Evolutionary conservation across 2,797 vertebrate species (phyloP), one percentile per base, ranked within the genome.

Genomic region (Triplophysa yarkandensis): DNA sequence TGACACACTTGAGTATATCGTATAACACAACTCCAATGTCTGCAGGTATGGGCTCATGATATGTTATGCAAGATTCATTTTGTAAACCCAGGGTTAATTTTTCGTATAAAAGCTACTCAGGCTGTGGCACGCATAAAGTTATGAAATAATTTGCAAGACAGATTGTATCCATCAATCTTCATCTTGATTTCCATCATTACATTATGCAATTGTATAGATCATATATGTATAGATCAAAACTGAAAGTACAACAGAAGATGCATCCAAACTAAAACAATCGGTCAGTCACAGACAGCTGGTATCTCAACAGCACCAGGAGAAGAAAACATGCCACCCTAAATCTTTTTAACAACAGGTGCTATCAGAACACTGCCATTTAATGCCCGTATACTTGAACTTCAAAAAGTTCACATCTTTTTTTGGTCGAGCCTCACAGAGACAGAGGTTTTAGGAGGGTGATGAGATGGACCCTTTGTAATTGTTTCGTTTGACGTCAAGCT

Each of bases 391-490:
- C 65, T 77, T 66, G 54, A 78, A 71, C 19, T 41, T 54, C 3
- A 57, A 50, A 71, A 7, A 14, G 48, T 55, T 46, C 32, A 39
- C 25, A 58, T 46, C 27, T 39, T n/a, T n/a, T n/a, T n/a, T n/a
- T n/a, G n/a, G n/a, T 17, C 60, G 32, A 64, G 27, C 19, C 28
- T 30, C 16, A 34, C 34, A 7, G 19, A 46, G 71, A 44, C 27
- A 48, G 70, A 54, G 48, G 3, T 55, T 52, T 58, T 4, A 58
- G 58, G 55, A 50, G 27, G 50, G 19, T 11, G 52, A 73, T 62
- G 77, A 84, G 78, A 81, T 68, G 70, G 74, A 75, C 61, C 77
- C 55, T 73, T 39, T 77, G 77, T 83, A 75, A 75, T 68, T 80
- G 75, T 48, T 57, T 71, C 81, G 58, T 73, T 84, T 82, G 80